Evolutionary conservation across 2,113 vertebrate species (phyloP), one percentile per base, ranked within the genome.

Genomic region (Ploceus nigricollis): DNA sequence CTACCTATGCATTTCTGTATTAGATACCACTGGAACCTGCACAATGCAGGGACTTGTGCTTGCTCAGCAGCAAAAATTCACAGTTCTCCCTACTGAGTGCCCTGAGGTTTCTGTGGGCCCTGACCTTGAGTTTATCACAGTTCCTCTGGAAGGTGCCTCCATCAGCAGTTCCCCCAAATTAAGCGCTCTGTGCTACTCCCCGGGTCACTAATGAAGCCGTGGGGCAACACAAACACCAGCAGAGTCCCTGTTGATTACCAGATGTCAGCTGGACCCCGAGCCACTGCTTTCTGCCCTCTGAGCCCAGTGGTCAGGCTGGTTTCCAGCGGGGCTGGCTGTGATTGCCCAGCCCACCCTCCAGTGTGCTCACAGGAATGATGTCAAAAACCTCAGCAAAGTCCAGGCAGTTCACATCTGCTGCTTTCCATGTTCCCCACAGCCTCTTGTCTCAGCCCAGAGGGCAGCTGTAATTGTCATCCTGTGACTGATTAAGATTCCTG

Each of bases 401-500:
- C 82, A 77, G 70, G 94, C 63, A 69, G 86, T 60, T 92, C 72
- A 75, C 54, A 86, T 81, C 76, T 93, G 79, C 92, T 5, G 7
- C 94, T 85, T 82, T 82, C 66, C 2, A 10, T 51, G 10, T 83
- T 82, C 60, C 82, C 71, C 50, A 30, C 31, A 88, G 90, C 79
- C 72, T 78, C 47, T 66, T 69, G 39, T 90, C 82, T 96, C 95
- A 95, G 82, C 90, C 78, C 90, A 76, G 78, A 72, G 78, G 92
- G 85, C 90, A 95, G 90, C 63, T 5, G 4, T 87, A 94, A 90
- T 96, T 95, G 76, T 89, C 83, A 90, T 92, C 80, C 89, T 75
- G 50, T 93, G 91, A 83, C 80, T 93, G 92, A 94, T 92, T 94
- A 96, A 94, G 89, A 93, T 94, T 95, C 91, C 64, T 87, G 76